Evolutionary conservation across 2,797 vertebrate species (phyloP).

Genomic region (Gymnodraco acuticeps): DNA sequence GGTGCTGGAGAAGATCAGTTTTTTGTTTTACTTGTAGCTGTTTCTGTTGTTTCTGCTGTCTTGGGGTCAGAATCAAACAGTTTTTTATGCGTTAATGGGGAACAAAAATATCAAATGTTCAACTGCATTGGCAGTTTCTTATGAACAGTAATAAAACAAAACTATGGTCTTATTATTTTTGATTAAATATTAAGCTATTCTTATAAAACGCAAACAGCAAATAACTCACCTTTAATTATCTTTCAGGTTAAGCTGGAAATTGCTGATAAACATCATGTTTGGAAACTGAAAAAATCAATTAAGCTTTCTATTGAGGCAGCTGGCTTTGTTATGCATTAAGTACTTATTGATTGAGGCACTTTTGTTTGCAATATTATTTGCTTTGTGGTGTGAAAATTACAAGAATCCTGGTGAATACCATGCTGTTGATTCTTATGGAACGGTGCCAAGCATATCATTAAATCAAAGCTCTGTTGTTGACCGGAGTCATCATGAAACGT

Average conservation of each 20-base stretch:
- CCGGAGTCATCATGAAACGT: conserved; percentile 37
- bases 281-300: conserved; percentile 53
- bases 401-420: conserved; percentile 43
- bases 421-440: conserved; percentile 49
- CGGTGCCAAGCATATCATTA: conserved; percentile 63
- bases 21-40: background rate
- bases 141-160: conserved; percentile 13
- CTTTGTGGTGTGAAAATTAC: conserved; percentile 53
- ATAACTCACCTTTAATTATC: conserved; percentile 45
- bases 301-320: conserved; percentile 54
- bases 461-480: conserved; percentile 54
- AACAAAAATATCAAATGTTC: background rate
- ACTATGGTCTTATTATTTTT: background rate
- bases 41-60: background rate
- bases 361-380: conserved; percentile 60
- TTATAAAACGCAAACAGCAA: conserved; percentile 29
- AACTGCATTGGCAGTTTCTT: background rate
- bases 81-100: background rate
- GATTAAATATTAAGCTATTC: conserved; percentile 20
- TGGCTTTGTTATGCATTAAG: conserved; percentile 52
- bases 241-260: conserved; percentile 48
- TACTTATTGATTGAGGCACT: conserved; percentile 35
- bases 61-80: background rate
- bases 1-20: conserved; percentile 3
- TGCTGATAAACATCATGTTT: conserved; percentile 54